A percentile compares a stretch with the other conserved stretches of the same genome.
These are phyloP conservation scores for Cryptoprocta ferox DNA, from an alignment of 2,797 vertebrate genomes.

Conservation along the genomic window DNA sequence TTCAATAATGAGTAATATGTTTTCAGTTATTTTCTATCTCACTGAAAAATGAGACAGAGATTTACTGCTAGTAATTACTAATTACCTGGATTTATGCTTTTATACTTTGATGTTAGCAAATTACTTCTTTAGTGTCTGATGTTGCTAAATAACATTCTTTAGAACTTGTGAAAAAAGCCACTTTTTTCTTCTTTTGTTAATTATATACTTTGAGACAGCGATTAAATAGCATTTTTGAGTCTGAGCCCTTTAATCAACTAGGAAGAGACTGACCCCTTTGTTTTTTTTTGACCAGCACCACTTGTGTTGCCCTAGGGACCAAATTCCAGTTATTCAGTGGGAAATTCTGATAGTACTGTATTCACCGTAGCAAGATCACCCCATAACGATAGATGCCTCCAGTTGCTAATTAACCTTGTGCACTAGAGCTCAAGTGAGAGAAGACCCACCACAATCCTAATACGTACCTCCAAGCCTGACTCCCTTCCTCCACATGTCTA, in stretches of 20 bases:
- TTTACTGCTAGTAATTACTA: conserved; percentile 10
- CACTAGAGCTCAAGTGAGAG: neutral
- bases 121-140: conserved; percentile 39
- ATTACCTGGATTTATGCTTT: conserved; percentile 52
- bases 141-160: conserved; percentile 64
- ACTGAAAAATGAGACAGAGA: neutral
- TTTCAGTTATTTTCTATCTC: conserved; percentile 39
- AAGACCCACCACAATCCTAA: neutral
- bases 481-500: neutral
- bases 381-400: neutral
- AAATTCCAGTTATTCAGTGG: conserved; percentile 1
- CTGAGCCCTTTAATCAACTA: conserved; percentile 64
- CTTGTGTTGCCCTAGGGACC: neutral
- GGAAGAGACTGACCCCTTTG: neutral
- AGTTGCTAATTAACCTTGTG: neutral
- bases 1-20: neutral
- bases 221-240: conserved; percentile 34
- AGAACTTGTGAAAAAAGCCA: neutral
- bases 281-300: neutral
- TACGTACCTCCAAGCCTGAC: neutral
- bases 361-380: neutral
- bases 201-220: conserved; percentile 26
- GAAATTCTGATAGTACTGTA: neutral
- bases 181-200: conserved; percentile 67
- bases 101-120: conserved; percentile 73